Base-by-base conservation (phyloP, 2,888 invertebrate species). In the Rotaria magnacalcarata region DNA sequence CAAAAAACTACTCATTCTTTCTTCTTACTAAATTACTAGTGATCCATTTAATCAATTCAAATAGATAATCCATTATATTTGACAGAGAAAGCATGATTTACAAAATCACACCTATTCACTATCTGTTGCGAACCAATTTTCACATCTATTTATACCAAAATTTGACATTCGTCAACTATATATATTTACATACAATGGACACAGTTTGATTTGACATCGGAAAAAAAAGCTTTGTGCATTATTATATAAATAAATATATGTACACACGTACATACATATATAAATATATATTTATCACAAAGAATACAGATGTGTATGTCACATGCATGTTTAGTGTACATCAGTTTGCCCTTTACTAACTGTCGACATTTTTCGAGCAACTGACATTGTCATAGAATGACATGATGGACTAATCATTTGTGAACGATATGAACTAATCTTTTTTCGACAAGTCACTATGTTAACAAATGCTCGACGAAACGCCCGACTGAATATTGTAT, bases 401-500 rank as follows among this genome's bases (percentile, higher is more conserved):
- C 47, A 80, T n/a, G 80, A 80, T 80, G 80, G 80, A 47, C 47
- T 80, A 47, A 80, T 47, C n/a, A 80, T n/a, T 80, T 80, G 80
- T 43, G 80, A 80, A 47, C 47, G 43, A 47, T 80, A 47, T 80
- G 80, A 80, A n/a, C 6, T 80, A 47, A 80, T 80, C 3, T 24
- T n/a, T 80, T 80, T 80, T n/a, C 54, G 50, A 60, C 86, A 86
- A 27, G 60, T 58, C 3, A 86, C 8, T n/a, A 86, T 80, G 58
- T 88, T 88, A 84, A 89, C 88, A 87, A 91, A 90, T 10, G 90
- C 89, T 24, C 89, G 87, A 10, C 90, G 88, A 88, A 91, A 91
- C 34, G 90, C 88, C 8, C 90, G 90, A 87, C 90, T 91, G 87
- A 91, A 90, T 90, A 90, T 90, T 7, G 90, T 91, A 86, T 91